A percentile compares a stretch with the other conserved stretches of the same genome.
Evolutionary conservation across 2,113 vertebrate genomes (phyloP).

Genomic region (Phyllopteryx taeniolatus): DNA sequence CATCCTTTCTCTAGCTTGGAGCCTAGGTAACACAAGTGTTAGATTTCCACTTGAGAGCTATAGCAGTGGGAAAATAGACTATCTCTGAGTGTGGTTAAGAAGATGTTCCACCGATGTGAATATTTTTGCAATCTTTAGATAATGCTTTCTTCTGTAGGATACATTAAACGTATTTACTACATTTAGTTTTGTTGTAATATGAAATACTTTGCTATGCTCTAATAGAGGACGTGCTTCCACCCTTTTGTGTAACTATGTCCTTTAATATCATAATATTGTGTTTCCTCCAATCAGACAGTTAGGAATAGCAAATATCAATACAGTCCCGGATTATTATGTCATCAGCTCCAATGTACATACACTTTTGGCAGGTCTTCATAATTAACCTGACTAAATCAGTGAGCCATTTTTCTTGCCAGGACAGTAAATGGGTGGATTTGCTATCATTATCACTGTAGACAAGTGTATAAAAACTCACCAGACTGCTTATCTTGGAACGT

Average conservation of each 20-base stretch:
- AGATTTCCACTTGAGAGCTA: conserved; percentile 7
- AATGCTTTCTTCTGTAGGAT: neutral
- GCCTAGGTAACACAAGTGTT: conserved; percentile 30
- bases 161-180: neutral
- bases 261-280: neutral
- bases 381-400: neutral
- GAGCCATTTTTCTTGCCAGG: neutral
- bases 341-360: neutral
- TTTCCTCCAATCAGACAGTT: neutral
- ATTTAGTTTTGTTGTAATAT: neutral
- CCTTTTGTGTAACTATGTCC: neutral
- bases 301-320: neutral
- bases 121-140: neutral
- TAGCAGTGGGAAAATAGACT: neutral
- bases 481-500: neutral
- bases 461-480: neutral
- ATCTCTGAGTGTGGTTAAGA: neutral
- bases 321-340: neutral
- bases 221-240: neutral
- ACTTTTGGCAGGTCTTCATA: neutral
- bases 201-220: neutral
- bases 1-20: conserved; percentile 13
- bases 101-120: neutral
- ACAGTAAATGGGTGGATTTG: neutral
- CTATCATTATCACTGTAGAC: neutral